These are phyloP conservation scores for Papilio helenus DNA, from an alignment of 1,140 invertebrate genomes.

Conservation along the genomic window DNA sequence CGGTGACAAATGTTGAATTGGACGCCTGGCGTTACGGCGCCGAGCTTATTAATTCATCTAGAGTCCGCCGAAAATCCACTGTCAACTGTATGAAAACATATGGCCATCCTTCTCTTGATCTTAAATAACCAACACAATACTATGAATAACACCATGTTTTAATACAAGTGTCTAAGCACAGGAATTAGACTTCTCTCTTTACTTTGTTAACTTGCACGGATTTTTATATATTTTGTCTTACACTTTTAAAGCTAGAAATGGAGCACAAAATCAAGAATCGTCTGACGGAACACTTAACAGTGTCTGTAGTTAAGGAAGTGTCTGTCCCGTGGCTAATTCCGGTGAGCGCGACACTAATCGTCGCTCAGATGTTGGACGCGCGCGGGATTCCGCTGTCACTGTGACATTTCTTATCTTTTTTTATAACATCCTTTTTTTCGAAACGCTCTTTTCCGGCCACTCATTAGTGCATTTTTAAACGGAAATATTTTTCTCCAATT, in stretches of 20 bases:
- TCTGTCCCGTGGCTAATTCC: conserved; percentile 66
- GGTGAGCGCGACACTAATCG: conserved; percentile 67
- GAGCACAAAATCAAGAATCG: conserved; percentile 37
- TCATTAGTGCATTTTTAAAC: conserved; percentile 42
- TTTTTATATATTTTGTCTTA: not conserved
- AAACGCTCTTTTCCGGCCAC: conserved; percentile 38
- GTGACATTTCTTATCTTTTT: conserved; percentile 49
- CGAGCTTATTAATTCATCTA: conserved; percentile 72
- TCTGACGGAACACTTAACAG: conserved; percentile 40
- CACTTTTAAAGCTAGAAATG: not conserved
- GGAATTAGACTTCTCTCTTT: not conserved
- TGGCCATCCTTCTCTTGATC: not conserved
- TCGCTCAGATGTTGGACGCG: conserved; percentile 53
- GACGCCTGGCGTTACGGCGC: conserved; percentile 67
- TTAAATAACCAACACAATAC: not conserved
- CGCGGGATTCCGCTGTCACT: conserved; percentile 53
- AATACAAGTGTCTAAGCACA: too few relatives aligned
- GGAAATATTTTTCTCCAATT: conserved; percentile 26
- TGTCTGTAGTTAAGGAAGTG: conserved; percentile 56
- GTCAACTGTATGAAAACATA: not conserved
- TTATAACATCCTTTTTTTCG: conserved; percentile 50
- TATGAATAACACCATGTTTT: not conserved
- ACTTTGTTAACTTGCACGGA: not conserved
- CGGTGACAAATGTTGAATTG: conserved; percentile 78
- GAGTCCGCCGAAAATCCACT: conserved; percentile 51